Evolutionary conservation across 2,888 invertebrate genomes (phyloP).

Genomic region (Ectemnius cavifrons): DNA sequence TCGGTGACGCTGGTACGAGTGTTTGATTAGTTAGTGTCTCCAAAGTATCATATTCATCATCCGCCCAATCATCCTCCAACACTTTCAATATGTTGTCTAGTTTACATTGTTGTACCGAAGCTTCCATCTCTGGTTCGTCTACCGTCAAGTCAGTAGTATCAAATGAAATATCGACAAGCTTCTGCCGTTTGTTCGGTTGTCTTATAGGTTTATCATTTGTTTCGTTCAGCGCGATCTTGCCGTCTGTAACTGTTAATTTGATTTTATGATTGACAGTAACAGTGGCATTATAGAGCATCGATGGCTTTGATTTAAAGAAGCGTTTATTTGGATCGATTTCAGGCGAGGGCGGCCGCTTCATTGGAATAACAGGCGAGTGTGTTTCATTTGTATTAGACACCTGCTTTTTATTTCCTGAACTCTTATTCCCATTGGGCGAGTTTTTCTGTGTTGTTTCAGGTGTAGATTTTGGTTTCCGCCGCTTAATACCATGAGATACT

Average conservation of each 20-base stretch:
- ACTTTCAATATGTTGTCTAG: constrained; percentile 72
- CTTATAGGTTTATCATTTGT: constrained; percentile 20
- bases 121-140: constrained; percentile 70
- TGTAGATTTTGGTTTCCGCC: constrained; percentile 79
- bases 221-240: constrained; percentile 64
- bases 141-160: constrained; percentile 74
- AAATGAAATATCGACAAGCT: constrained; percentile 58
- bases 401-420: neutral
- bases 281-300: constrained; percentile 63
- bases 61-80: constrained; percentile 75
- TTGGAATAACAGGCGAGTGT: neutral
- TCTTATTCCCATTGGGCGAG: neutral
- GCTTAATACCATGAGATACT: constrained; percentile 83
- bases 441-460: constrained; percentile 25
- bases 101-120: constrained; percentile 63
- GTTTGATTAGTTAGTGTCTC: constrained; percentile 43
- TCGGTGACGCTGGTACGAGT: constrained; percentile 51
- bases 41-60: constrained; percentile 71
- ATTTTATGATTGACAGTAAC: constrained; percentile 76
- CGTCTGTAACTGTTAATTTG: constrained; percentile 73
- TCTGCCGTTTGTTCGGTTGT: constrained; percentile 50
- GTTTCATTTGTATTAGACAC: constrained; percentile 13
- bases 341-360: constrained; percentile 37
- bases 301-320: constrained; percentile 77
- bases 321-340: constrained; percentile 70